A percentile compares a stretch with the other conserved stretches of the same genome.
Evolutionary conservation across 2,888 invertebrate species (phyloP).

Genomic region (Eristalinus aeneus): DNA sequence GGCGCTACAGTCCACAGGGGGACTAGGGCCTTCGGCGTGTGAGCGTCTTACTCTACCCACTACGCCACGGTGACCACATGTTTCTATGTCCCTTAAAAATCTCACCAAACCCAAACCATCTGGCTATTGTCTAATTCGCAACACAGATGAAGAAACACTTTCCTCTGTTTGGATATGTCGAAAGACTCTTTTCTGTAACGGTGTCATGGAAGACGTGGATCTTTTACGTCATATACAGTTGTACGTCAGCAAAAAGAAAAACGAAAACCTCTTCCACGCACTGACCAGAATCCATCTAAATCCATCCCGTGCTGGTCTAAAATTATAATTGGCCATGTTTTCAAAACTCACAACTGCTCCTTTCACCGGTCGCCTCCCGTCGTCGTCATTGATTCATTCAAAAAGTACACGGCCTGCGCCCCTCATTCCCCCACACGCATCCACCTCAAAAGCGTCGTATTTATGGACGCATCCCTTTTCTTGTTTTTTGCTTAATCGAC

Average conservation of each 20-base stretch:
- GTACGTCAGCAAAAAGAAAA: background rate
- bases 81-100: background rate
- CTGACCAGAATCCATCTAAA: background rate
- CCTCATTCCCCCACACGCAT: background rate
- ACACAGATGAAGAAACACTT: background rate
- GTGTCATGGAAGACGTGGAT: background rate
- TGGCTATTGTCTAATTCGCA: background rate
- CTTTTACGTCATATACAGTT: background rate
- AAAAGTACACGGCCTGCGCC: background rate
- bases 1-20: too few species aligned
- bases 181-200: background rate
- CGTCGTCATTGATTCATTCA: background rate
- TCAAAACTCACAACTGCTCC: background rate
- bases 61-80: too few species aligned
- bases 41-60: too few species aligned
- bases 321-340: background rate
- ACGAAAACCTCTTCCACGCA: background rate
- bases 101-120: background rate
- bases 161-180: background rate
- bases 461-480: constrained; percentile 35
- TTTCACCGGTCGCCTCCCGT: too few species aligned
- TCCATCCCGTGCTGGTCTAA: background rate
- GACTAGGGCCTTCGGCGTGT: too few species aligned
- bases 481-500: background rate
- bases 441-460: background rate